Conservation (phyloP, 1,140 invertebrate species). For the Mya arenaria region DNA sequence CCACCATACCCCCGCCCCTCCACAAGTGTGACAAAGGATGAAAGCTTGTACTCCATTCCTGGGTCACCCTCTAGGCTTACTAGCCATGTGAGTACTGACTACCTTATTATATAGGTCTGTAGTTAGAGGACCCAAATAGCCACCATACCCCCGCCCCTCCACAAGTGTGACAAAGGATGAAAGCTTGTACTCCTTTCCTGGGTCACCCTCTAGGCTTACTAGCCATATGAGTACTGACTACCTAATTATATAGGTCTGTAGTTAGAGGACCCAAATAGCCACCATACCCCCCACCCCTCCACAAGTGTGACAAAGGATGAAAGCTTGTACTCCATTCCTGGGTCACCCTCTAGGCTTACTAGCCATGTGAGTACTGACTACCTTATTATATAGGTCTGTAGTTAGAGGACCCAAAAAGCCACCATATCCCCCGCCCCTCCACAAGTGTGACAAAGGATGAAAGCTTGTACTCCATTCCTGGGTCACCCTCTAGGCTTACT, state of each 20-base stretch:
- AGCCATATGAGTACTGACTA: slow-evolving; percentile 76
- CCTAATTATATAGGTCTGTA: no score
- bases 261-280: slow-evolving; percentile 77
- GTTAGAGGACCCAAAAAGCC: no score
- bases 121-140: no score
- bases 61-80: slow-evolving; percentile 70
- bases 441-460: slow-evolving; percentile 71
- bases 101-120: no score
- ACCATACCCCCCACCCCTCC: slow-evolving; percentile 72
- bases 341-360: slow-evolving; percentile 69
- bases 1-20: slow-evolving; percentile 73
- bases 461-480: slow-evolving; percentile 75
- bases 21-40: slow-evolving; percentile 70
- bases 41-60: slow-evolving; percentile 76
- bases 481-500: slow-evolving; percentile 69
- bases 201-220: slow-evolving; percentile 69
- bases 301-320: slow-evolving; percentile 71
- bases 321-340: slow-evolving; percentile 75
- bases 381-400: no score
- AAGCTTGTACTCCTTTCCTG: slow-evolving; percentile 75
- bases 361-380: slow-evolving; percentile 77
- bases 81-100: slow-evolving; percentile 76
- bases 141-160: slow-evolving; percentile 72
- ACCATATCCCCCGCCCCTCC: slow-evolving; percentile 72
- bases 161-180: slow-evolving; percentile 71